These are phyloP conservation scores for Stegodyphus mimosarum DNA, from an alignment of 1,140 invertebrate genomes.

Conservation along the genomic window DNA sequence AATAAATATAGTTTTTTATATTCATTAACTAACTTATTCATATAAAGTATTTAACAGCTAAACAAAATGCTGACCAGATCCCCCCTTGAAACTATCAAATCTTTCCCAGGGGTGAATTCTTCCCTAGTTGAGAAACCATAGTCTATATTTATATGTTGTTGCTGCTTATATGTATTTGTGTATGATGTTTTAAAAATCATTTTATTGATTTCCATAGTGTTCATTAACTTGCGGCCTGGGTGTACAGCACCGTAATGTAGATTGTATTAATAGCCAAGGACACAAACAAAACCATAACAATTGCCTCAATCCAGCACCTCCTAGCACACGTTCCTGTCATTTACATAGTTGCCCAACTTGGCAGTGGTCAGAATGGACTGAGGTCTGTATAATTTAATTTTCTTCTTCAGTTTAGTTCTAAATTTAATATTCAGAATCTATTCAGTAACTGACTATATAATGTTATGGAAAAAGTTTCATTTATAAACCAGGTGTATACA, in stretches of 20 bases:
- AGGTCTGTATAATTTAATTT: constrained; percentile 8
- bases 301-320: constrained; percentile 19
- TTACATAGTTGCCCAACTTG: constrained; percentile 14
- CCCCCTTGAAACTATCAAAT: no score
- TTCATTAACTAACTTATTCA: no score
- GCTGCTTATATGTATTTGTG: no score
- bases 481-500: background rate
- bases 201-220: constrained; percentile 7
- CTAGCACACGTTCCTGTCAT: background rate
- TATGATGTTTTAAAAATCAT: no score
- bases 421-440: no score
- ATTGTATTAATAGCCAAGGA: constrained; percentile 21
- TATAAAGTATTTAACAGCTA: no score
- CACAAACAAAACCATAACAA: constrained; percentile 17
- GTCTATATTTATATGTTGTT: no score
- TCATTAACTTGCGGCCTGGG: constrained; percentile 23
- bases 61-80: no score
- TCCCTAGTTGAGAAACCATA: no score
- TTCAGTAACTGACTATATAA: no score
- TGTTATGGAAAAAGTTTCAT: background rate
- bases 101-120: no score
- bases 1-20: no score
- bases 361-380: constrained; percentile 53
- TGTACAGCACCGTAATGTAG: constrained; percentile 13
- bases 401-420: background rate